Percentiles rank a stretch among this genome's conserved stretches.
These are phyloP conservation scores for Ooceraea biroi DNA, from an alignment of 1,140 invertebrate genomes.

Conservation along the genomic window DNA sequence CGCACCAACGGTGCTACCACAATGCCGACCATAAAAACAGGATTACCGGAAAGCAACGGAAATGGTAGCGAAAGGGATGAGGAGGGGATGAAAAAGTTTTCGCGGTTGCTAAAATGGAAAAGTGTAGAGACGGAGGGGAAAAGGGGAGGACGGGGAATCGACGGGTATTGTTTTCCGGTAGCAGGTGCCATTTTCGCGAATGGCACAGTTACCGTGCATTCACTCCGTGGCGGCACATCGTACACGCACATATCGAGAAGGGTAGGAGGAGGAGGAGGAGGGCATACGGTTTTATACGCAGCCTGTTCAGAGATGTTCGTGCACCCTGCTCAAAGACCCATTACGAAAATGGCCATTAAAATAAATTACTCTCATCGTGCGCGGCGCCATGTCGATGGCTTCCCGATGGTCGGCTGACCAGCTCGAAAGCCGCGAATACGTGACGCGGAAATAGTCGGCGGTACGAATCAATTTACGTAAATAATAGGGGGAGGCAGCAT, in stretches of 20 bases:
- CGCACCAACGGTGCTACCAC: not conserved
- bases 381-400: slow-evolving; percentile 24
- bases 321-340: slow-evolving; percentile 80
- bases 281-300: slow-evolving; percentile 59
- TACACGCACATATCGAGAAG: slow-evolving; percentile 12
- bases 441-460: slow-evolving; percentile 77
- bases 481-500: slow-evolving; percentile 73
- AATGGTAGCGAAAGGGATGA: not conserved
- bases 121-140: slow-evolving; percentile 29
- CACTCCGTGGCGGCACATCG: slow-evolving; percentile 30
- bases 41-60: not conserved
- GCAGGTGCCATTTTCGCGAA: slow-evolving; percentile 67
- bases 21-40: slow-evolving; percentile 30
- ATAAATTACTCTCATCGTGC: slow-evolving; percentile 80
- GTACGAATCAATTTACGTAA: slow-evolving; percentile 82
- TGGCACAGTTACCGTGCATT: slow-evolving; percentile 65
- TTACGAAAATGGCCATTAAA: slow-evolving; percentile 84
- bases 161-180: slow-evolving; percentile 62
- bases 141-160: too few relatives aligned
- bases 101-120: slow-evolving; percentile 57
- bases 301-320: slow-evolving; percentile 71
- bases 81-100: slow-evolving; percentile 30
- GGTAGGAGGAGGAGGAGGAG: not conserved
- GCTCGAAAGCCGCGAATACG: slow-evolving; percentile 75
- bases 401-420: slow-evolving; percentile 32